Evolutionary conservation across 2,797 vertebrate genomes (phyloP), one percentile per base, ranked within the genome.

Genomic region (Urocyon cinereoargenteus): DNA sequence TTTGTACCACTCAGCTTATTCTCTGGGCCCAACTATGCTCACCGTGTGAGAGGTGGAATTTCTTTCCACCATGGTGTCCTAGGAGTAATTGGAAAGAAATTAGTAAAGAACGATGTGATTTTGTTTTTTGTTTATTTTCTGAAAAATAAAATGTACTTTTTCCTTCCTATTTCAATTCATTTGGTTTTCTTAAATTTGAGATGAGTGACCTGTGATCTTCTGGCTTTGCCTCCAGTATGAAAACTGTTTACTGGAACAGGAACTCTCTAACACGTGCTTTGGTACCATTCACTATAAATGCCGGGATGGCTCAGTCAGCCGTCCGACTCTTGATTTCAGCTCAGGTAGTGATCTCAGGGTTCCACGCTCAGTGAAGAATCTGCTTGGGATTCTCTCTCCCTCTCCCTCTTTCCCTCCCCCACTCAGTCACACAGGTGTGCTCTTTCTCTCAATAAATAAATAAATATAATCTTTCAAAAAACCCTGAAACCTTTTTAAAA

Each of bases 261-360:
- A n/a, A n/a, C n/a, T n/a, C n/a, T n/a, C n/a, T n/a, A n/a, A n/a
- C n/a, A n/a, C n/a, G n/a, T n/a, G n/a, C n/a, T n/a, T n/a, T n/a
- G n/a, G n/a, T n/a, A n/a, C n/a, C n/a, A 1, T 40, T 22, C 14
- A 31, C 21, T 55, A 0, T 31, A 24, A 22, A 19, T 7, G 3
- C n/a, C 3, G 4, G 64, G n/a, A 16, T 68, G 16, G n/a, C 64
- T 68, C n/a, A 19, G 64, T 68, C 19, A 3, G 16, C 34, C 1
- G 31, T 68, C 64, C 34, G 64, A 68, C 64, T 66, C 64, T 34
- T 68, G 16, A 68, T 34, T 68, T 19, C 6, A 13, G 16, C 16
- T 68, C n/a, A 10, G 64, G 16, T 68, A 31, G 16, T 34, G 64
- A 68, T 68, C 28, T 34, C 16, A 19, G 16, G 64, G n/a, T 34